Evolutionary conservation across 1,140 invertebrate genomes (phyloP), one percentile per base, ranked within the genome.

Genomic region (Aporrectodea caliginosa): DNA sequence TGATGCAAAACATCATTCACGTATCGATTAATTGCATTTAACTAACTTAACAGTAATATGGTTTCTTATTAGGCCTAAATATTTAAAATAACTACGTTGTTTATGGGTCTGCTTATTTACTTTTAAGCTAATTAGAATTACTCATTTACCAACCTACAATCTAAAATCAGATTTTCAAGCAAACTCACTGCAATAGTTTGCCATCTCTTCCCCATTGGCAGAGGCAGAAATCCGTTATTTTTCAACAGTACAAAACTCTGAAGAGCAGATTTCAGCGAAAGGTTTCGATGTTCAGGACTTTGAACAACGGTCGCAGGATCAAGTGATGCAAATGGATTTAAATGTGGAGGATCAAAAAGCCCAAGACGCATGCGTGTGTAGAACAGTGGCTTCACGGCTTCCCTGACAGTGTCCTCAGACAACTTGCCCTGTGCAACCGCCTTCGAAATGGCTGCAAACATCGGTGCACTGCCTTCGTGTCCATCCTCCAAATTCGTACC

Each of bases 351-450:
- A 81, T 87, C 86, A 80, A 87, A 87, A 74, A 87, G 84, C 30
- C 86, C 86, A 31, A 86, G 82, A 6, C 84, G 82, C 85, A 87
- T 85, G 72, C 86, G 79, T 0, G 86, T 87, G 78, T 88, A 87
- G 73, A 88, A 87, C 33, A 88, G 80, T 16, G 87, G 87, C 73
- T 85, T 84, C 0, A 85, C 81, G 16, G 77, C 69, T 31, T 84
- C 80, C n/a, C 69, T 2, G 0, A 84, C 30, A 2, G 69, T 27
- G 2, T 72, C 72, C 43, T 78, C 35, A 27, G 35, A 81, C 0
- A 84, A 31, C 29, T 73, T 69, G 1, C 82, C 78, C 32, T 79
- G 69, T 31, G 78, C n/a, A 1, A 82, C 35, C 6, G 84, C 84
- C 16, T 79, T 35, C 1, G 78, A 32, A 22, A 79, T 79, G 71